Base-by-base conservation (phyloP, 1,140 invertebrate genomes). In the Calephelis nemesis region DNA sequence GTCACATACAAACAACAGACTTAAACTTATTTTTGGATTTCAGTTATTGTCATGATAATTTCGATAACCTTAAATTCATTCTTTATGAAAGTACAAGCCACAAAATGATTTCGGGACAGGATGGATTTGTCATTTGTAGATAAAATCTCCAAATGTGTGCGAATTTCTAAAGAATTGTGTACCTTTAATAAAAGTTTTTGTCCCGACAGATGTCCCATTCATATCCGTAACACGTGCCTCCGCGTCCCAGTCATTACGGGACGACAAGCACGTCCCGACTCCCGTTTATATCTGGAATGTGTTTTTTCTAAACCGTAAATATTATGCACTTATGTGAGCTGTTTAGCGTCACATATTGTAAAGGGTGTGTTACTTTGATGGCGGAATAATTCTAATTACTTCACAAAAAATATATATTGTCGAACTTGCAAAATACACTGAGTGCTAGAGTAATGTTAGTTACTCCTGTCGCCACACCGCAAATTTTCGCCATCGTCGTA, bases 171-270 rank as follows among this genome's bases (percentile, higher is more conserved):
- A 63, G 15, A 63, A 47, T 47, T 63, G 47, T 63, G 45, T 63
- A 63, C 47, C 47, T 63, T 63, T 63, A 47, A 58, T 58, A 58
- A 58, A 58, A 58, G 42, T 63, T 63, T 47, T 45, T 47, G 62
- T 63, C 62, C 42, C 62, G 47, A 63, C 42, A 45, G 42, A 19
- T 47, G 62, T 63, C 62, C 62, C 62, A 63, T 63, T 47, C 62
- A 63, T 63, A 63, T 47, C n/a, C 42, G 62, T 47, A 47, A 45
- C 62, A 63, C 62, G 62, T 63, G 62, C 62, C 52, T 63, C 12
- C 13, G 12, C 40, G 40, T 47, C 42, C 62, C 62, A 47, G 13
- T 19, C 42, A 15, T 19, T 63, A 47, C 13, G 13, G 15, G 40
- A 11, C 62, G 40, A 47, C 10, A 4, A 47, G 62, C 62, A 45